Conservation (phyloP, 2,113 vertebrate genomes). For the Abramis brama region DNA sequence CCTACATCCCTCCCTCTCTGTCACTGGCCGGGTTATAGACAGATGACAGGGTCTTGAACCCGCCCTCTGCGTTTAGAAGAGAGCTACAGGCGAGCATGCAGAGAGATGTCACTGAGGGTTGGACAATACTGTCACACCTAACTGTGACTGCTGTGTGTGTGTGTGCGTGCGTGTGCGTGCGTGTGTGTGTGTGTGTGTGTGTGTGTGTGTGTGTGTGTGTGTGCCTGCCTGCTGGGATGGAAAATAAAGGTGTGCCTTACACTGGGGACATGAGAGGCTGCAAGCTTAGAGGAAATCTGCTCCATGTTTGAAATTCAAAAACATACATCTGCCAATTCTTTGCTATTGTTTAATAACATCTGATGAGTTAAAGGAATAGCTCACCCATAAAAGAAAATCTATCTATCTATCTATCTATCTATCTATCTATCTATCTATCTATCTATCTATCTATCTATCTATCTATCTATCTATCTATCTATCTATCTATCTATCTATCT, state of each 20-base stretch:
- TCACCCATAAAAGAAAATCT: neutral
- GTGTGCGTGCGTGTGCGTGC: neutral
- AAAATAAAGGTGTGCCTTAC: constrained; percentile 42
- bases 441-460: neutral
- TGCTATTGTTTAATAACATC: neutral
- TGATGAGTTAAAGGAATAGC: neutral
- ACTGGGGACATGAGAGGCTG: constrained; percentile 6
- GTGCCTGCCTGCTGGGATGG: constrained; percentile 4
- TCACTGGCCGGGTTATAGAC: constrained; percentile 80
- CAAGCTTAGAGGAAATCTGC: constrained; percentile 38
- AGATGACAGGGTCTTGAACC: constrained; percentile 67
- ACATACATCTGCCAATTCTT: neutral
- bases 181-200: neutral
- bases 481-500: neutral
- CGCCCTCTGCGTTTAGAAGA: constrained; percentile 70
- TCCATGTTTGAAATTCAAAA: constrained; percentile 25
- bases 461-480: neutral
- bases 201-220: neutral
- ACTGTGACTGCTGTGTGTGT: neutral
- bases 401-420: neutral
- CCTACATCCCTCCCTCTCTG: constrained; percentile 67
- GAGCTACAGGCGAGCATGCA: constrained; percentile 13
- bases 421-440: neutral
- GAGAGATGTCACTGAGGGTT: constrained; percentile 15
- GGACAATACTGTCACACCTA: constrained; percentile 45